Evolutionary conservation across 2,888 invertebrate genomes (phyloP).

Genomic region (Peribatodes rhomboidaria): DNA sequence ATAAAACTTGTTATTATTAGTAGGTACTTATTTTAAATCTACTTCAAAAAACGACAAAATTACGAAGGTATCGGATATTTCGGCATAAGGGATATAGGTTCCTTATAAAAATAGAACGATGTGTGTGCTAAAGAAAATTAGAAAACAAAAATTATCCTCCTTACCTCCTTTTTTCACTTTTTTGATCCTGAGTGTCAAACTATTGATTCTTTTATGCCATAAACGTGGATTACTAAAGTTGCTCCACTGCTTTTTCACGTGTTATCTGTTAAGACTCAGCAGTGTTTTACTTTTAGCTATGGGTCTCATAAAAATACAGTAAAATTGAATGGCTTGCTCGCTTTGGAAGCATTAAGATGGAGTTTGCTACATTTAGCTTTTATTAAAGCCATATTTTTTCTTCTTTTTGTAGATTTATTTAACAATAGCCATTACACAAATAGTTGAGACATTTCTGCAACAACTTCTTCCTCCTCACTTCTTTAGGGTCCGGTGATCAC

Average conservation of each 20-base stretch:
- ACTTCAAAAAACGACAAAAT: too few species aligned
- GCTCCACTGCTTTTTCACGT: conserved; percentile 1
- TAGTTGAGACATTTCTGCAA: neutral
- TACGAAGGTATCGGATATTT: too few species aligned
- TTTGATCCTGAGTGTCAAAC: too few species aligned
- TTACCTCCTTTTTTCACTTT: too few species aligned
- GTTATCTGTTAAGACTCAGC: conserved; percentile 22
- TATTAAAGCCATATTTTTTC: neutral
- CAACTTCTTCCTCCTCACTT: neutral
- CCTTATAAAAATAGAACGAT: too few species aligned
- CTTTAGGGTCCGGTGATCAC: too few species aligned
- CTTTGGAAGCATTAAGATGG: conserved; percentile 10
- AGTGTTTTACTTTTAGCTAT: conserved; percentile 23
- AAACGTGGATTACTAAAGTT: neutral
- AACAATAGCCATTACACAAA: neutral
- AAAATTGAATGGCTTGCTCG: conserved; percentile 29
- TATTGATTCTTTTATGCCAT: too few species aligned
- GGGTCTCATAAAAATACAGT: conserved; percentile 31
- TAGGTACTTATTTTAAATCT: too few species aligned
- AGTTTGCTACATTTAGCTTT: conserved; percentile 13
- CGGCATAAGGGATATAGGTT: too few species aligned
- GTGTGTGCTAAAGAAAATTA: too few species aligned
- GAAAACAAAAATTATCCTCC: neutral
- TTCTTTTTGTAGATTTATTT: neutral
- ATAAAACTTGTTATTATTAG: too few species aligned